A percentile compares a stretch with the other conserved stretches of the same genome.
These are phyloP conservation scores for Nineta flava DNA, from an alignment of 2,888 invertebrate species.

Conservation along the genomic window DNA sequence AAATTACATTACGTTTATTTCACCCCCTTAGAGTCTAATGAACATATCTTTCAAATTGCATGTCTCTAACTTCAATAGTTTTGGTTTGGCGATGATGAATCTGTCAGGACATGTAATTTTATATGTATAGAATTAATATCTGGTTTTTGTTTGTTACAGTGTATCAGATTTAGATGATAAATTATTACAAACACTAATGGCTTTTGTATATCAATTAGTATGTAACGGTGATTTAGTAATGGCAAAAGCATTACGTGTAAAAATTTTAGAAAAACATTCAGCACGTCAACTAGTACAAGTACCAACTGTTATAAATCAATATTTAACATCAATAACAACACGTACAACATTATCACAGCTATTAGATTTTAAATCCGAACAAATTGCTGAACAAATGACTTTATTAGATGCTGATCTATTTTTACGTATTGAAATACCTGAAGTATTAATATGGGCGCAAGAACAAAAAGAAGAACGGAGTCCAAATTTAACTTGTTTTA, in stretches of 20 bases:
- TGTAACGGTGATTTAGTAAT: conserved; percentile 82
- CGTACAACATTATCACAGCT: conserved; percentile 40
- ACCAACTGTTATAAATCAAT: conserved; percentile 12
- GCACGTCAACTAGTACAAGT: conserved; percentile 19
- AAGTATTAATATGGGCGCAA: conserved; percentile 92
- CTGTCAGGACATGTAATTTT: too few relatives aligned
- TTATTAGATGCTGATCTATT: conserved; percentile 88
- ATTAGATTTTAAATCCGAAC: conserved; percentile 84
- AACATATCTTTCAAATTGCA: too few relatives aligned
- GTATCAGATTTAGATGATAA: conserved; percentile 70
- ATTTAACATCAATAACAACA: conserved; percentile 19
- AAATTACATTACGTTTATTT: too few relatives aligned
- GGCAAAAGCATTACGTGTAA: conserved; percentile 78
- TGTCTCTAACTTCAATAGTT: too few relatives aligned
- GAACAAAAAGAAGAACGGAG: conserved; percentile 95
- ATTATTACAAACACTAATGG: conserved; percentile 69
- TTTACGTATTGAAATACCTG: conserved; percentile 91
- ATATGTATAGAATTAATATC: too few relatives aligned
- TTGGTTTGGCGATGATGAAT: too few relatives aligned
- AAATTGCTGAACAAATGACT: conserved; percentile 98
- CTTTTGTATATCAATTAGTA: conserved; percentile 86
- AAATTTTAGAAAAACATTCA: conserved; percentile 69
- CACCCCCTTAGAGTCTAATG: too few relatives aligned
- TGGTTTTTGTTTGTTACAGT: conserved; percentile 40
- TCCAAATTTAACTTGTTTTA: conserved; percentile 91